Evolutionary conservation across 2,113 vertebrate genomes (phyloP), one percentile per base, ranked within the genome.

Genomic region (Puntigrus tetrazona): DNA sequence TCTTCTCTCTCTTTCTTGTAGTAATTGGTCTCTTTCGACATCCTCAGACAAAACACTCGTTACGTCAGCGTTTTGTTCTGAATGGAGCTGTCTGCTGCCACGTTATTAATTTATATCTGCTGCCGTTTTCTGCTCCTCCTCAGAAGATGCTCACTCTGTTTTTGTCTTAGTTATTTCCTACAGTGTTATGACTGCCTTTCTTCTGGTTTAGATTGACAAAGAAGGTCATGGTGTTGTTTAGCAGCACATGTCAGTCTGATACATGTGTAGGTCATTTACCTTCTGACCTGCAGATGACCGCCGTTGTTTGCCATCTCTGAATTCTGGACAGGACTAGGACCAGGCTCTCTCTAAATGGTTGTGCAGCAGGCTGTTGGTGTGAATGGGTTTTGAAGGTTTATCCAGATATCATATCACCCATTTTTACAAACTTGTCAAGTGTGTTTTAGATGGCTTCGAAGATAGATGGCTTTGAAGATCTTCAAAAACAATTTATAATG

Each of bases 11-110:
- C 67, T 84, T n/a, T 38, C 27, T 20, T 29, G 18, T 31, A 43
- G 31, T 81, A 80, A 84, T 84, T 87, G 76, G 57, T 59, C 76
- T 75, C 57, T 38, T 55, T 84, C 65, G 77, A 61, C 55, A 79
- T 63, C 14, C 70, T 45, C 70, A 45, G 38, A 38, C 55, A 41
- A 61, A 73, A 73, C 70, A 45, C 61, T 74, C 22, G 34, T 81
- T 72, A 25, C 10, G 41, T 88, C 87, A 88, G 81, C 84, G 7
- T 69, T 75, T 78, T 52, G 34, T 31, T 76, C 25, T 55, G 45
- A 74, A 85, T 50, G 43, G 55, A 59, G 27, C 74, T 8, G 59
- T 61, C 34, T 86, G 77, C 55, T 14, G 8, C 22, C 36, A 43
- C 8, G 77, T 79, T 63, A 79, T 79, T 63, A 61, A 79, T 74